These are phyloP conservation scores for Squalus acanthias DNA, from an alignment of 2,797 vertebrate genomes.

Conservation along the genomic window DNA sequence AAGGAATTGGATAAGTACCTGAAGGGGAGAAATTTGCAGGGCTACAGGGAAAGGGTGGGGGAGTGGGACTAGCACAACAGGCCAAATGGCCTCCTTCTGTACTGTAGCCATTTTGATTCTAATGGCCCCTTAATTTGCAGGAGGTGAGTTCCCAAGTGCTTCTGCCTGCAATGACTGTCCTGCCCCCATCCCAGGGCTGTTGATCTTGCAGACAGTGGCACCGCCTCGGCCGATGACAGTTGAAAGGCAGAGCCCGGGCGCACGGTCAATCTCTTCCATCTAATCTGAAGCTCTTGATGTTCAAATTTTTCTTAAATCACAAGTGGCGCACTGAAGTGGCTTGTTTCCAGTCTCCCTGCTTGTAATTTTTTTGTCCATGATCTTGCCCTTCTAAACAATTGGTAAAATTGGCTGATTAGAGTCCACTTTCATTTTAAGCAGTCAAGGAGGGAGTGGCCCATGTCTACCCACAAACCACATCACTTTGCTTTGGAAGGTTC, in stretches of 20 bases:
- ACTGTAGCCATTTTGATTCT: no score
- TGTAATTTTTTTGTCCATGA: not conserved
- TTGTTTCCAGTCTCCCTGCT: not conserved
- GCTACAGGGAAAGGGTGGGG: no score
- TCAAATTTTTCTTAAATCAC: not conserved
- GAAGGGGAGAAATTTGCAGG: no score
- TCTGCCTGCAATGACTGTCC: not conserved
- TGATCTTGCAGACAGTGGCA: not conserved
- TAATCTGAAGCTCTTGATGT: not conserved
- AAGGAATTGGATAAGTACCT: no score
- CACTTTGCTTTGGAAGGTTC: not conserved
- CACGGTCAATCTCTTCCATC: not conserved
- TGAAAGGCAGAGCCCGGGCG: no score
- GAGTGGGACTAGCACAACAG: no score
- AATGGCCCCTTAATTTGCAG: no score
- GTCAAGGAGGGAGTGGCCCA: not conserved
- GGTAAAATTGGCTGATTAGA: not conserved
- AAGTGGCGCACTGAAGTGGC: not conserved
- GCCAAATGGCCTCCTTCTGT: no score
- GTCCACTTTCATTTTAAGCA: not conserved
- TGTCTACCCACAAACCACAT: not conserved
- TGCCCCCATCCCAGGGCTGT: not conserved
- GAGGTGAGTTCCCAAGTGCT: no score
- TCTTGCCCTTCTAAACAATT: not conserved
- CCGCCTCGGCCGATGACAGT: not conserved